Base-by-base conservation (phyloP, 2,888 invertebrate genomes). In the Nomada lathburiana region DNA sequence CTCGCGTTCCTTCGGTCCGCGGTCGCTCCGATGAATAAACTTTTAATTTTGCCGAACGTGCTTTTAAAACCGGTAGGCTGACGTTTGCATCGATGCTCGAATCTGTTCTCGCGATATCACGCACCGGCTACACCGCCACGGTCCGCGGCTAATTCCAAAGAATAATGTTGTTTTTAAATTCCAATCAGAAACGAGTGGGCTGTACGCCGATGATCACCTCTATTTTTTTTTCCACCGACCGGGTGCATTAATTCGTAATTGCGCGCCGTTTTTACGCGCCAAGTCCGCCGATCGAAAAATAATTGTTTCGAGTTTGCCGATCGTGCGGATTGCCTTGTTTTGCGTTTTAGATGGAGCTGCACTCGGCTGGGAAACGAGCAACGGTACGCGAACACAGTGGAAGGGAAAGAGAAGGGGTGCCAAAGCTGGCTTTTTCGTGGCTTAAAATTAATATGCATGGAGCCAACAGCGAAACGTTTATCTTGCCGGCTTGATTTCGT, bases 391-490 rank as follows among this genome's bases (percentile, higher is more conserved):
- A 29, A 26, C 60, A 26, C 60, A n/a, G 36, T 16, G 74, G 11
- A 26, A 53, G 64, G 47, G 65, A 67, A 53, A 52, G 65, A 11
- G 62, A 20, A 44, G 42, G 79, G 20, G 36, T n/a, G 65, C 70
- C 67, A 59, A 86, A 83, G 87, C 89, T 91, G 89, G 91, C 89
- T 92, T 93, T 93, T 93, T 92, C 90, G 90, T 87, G 91, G 93
- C 93, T 93, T 92, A 92, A 93, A 93, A 93, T 93, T 93, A 93
- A 93, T 93, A 94, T 94, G 93, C 93, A 93, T 93, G 93, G 92
- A 90, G 85, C 89, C 87, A 90, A 89, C 90, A 88, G 90, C 88
- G 89, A 91, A 93, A 91, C 92, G 93, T 93, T 93, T 93, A 93
- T 93, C 93, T 93, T 92, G 92, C 92, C 84, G 85, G 92, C 91